Evolutionary conservation across 2,797 vertebrate species (phyloP).

Genomic region (Sarcoramphus papa): DNA sequence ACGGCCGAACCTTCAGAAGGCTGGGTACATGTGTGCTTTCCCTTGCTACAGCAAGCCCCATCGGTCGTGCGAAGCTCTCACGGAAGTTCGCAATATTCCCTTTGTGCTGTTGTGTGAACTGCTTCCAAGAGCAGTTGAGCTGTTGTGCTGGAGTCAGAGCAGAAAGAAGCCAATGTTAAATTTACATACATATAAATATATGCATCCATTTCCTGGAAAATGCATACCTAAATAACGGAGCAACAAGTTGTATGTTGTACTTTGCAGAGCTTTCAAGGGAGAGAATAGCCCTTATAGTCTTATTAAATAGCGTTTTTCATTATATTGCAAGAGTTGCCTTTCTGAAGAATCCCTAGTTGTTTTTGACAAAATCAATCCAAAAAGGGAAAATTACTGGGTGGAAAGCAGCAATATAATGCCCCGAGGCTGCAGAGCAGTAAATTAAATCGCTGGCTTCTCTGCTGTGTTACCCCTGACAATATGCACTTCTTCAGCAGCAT

Average conservation of each 20-base stretch:
- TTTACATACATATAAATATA: not conserved
- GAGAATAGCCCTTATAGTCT: not conserved
- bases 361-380: not conserved
- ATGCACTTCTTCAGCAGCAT: constrained; percentile 1
- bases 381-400: not conserved
- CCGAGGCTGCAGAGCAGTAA: not conserved
- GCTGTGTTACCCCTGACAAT: not conserved
- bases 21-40: not conserved
- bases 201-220: not conserved
- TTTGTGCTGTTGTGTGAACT: not conserved
- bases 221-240: fast-evolving
- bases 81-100: not conserved
- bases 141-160: not conserved
- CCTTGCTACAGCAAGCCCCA: not conserved
- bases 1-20: not conserved
- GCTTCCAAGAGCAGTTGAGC: not conserved
- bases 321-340: not conserved
- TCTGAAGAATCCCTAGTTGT: not conserved
- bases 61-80: not conserved
- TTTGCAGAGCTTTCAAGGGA: not conserved
- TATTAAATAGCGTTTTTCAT: fast-evolving
- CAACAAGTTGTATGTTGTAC: fast-evolving
- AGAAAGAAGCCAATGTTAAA: not conserved
- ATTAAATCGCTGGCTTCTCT: not conserved
- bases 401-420: not conserved